phyloP scores from a whole-genome alignment of 2,797 vertebrate genomes.

The Crocidura indochinensis region DNA sequence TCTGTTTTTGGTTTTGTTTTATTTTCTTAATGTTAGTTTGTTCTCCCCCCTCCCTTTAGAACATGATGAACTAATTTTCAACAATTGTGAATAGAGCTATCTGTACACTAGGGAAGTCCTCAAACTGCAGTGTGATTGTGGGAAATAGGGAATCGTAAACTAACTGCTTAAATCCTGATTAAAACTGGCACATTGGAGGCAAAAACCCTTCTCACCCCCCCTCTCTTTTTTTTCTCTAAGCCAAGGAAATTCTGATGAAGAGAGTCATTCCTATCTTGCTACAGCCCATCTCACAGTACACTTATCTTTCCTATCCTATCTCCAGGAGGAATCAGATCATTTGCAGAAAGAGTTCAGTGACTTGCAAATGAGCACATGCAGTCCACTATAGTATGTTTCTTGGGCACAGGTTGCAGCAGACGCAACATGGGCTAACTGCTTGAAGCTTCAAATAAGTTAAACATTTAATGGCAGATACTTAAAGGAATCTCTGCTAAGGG shows the following conservation, averaged over 20 bases:
- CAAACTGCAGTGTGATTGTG: conserved; percentile 79
- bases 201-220: not conserved
- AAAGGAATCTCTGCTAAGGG: conserved; percentile 87
- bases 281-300: conserved; percentile 81
- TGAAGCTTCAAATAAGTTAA: conserved; percentile 88
- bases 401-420: conserved; percentile 87
- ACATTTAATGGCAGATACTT: conserved; percentile 88
- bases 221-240: not conserved
- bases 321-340: conserved; percentile 85
- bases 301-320: conserved; percentile 86
- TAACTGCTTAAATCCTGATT: conserved; percentile 68
- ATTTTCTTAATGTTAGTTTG: conserved; percentile 83
- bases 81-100: conserved; percentile 85
- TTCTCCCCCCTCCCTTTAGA: conserved; percentile 74
- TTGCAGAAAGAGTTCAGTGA: conserved; percentile 87
- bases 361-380: conserved; percentile 86
- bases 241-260: conserved; percentile 48
- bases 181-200: conserved; percentile 61
- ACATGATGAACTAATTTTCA: conserved; percentile 83
- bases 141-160: conserved; percentile 82
- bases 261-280: conserved; percentile 66
- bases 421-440: conserved; percentile 87
- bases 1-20: conserved; percentile 84
- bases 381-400: conserved; percentile 85
- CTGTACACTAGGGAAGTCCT: conserved; percentile 83